phyloP scores from a whole-genome alignment of 2,113 vertebrate species.

The Antechinus stuartii region DNA sequence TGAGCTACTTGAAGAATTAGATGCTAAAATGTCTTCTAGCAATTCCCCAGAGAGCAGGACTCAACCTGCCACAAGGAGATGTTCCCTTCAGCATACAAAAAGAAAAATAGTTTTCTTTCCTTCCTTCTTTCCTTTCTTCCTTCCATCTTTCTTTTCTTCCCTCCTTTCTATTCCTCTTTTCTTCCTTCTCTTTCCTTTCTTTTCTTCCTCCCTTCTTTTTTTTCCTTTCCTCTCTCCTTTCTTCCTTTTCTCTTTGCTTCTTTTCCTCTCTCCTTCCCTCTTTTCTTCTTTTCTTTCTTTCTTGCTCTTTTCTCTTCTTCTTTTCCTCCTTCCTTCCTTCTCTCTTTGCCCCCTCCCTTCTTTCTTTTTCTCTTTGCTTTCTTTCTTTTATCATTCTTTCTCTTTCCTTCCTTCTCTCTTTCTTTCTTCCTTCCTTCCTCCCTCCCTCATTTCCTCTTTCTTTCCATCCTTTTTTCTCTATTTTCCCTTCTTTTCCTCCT shows the following conservation, averaged over 20 bases:
- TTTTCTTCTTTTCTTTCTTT: neutral
- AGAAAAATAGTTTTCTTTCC: neutral
- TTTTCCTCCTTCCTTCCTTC: neutral
- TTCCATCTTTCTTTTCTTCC: neutral
- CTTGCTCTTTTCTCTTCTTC: no score
- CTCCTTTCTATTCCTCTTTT: neutral
- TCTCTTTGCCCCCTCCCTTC: neutral
- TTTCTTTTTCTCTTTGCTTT: neutral
- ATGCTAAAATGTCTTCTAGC: conserved; percentile 75
- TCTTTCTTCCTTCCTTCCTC: neutral
- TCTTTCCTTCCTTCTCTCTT: neutral
- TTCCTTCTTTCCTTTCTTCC: neutral
- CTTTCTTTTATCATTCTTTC: neutral
- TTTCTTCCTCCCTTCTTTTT: neutral
- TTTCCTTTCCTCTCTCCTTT: accelerated
- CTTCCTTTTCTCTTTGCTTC: neutral
- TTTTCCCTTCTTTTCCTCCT: no score
- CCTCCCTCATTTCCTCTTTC: neutral
- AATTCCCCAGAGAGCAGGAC: conserved; percentile 73
- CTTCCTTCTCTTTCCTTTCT: neutral
- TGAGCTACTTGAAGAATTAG: conserved; percentile 81
- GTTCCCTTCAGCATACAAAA: conserved; percentile 35
- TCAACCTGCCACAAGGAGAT: conserved; percentile 64
- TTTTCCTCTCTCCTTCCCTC: neutral
- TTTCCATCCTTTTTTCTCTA: neutral